Evolutionary conservation across 2,797 vertebrate genomes (phyloP), one percentile per base, ranked within the genome.

Genomic region (Muraenolepis orangiensis): DNA sequence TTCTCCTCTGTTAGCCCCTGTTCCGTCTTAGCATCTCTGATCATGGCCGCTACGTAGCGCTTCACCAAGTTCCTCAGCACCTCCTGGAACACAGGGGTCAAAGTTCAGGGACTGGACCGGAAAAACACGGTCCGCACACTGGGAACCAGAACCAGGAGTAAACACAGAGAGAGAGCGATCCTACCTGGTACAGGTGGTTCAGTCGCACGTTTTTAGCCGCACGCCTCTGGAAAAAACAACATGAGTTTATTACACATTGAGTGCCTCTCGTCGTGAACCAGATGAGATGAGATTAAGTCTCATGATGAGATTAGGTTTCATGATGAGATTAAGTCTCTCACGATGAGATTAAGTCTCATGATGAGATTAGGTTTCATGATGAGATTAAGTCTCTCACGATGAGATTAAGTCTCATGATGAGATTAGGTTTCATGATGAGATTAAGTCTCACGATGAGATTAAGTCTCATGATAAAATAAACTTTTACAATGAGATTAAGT

Each of bases 1-100:
- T 99, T 99, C 84, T 99, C 98, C 77, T 99, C 98, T 0, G 97
- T 99, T 74, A 99, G 85, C 2, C 98, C 97, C 82, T 98, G 95
- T 74, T 96, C 96, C 6, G 96, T 98, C 90, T 97, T 99, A 57
- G 96, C 97, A 78, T 98, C 95, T 94, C 98, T 93, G 85, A 99
- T 98, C 96, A 95, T 98, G 26, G 98, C 96, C 0, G 98, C 98
- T 29, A 99, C 96, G 0, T 99, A 99, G 10, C 98, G 91, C 84
- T 98, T 99, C 71, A 99, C 94, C 74, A 99, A 92, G 88, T 95
- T 98, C 87, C 89, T 96, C 92, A 99, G 92, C 75, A 99, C 97
- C 77, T 98, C 96, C 98, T 99, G 81, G 72, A 87, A 89, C 70
- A 79, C n/a, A 11, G 57, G 23, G 57, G 23, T 26, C 57, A 26